phyloP scores from a whole-genome alignment of 2,113 vertebrate species.

The Cepphus grylle region DNA sequence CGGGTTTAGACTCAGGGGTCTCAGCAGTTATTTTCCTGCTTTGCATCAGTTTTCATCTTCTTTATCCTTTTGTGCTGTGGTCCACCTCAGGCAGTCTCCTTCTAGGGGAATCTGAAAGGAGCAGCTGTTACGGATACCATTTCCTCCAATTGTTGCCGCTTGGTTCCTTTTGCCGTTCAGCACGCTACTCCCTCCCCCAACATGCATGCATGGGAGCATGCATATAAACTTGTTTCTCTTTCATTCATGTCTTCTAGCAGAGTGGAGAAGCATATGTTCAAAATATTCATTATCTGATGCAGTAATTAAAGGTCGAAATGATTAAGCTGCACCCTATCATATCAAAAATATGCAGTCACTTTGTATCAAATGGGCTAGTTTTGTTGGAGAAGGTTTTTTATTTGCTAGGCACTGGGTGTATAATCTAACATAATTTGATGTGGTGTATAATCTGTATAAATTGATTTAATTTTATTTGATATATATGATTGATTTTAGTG shows the following conservation, averaged over 20 bases:
- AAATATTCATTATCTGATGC: constrained; percentile 81
- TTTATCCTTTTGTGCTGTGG: constrained; percentile 86
- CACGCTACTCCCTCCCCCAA: constrained; percentile 13
- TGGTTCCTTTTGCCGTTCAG: constrained; percentile 35
- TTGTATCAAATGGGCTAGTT: not conserved
- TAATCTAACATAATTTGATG: constrained; percentile 10
- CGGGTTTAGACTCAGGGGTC: constrained; percentile 74
- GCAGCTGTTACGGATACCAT: constrained; percentile 84
- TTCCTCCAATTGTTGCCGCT: constrained; percentile 81
- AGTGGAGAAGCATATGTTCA: constrained; percentile 82
- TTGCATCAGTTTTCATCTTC: constrained; percentile 84
- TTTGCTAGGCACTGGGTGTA: not conserved
- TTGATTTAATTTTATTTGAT: constrained; percentile 23
- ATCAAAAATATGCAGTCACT: constrained; percentile 1
- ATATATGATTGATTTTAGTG: constrained; percentile 6
- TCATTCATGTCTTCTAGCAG: constrained; percentile 60
- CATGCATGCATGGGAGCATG: constrained; percentile 62
- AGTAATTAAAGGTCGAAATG: constrained; percentile 74
- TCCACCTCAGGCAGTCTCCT: constrained; percentile 85
- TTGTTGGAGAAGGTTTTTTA: not conserved
- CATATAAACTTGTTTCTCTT: constrained; percentile 82
- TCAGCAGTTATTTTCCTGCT: constrained; percentile 85
- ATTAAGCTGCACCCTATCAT: constrained; percentile 42
- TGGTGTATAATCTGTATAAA: constrained; percentile 18
- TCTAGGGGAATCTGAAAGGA: constrained; percentile 85